Conservation (phyloP, 2,888 invertebrate genomes). For the Therioaphis trifolii region DNA sequence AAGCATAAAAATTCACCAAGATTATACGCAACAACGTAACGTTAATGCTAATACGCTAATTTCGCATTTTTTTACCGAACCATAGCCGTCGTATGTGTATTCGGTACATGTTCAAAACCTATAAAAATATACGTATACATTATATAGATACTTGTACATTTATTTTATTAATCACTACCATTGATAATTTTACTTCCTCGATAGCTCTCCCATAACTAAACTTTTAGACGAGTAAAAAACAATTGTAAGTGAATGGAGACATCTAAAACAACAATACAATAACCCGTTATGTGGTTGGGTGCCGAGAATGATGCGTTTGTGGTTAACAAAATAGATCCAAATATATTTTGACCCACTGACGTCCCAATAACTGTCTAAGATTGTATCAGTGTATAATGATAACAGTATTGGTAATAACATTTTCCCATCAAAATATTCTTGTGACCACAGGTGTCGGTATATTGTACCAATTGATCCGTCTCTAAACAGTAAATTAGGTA, state of each 20-base stretch:
- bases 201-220: not conserved
- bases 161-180: not conserved
- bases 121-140: too few species aligned
- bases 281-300: not conserved
- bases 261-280: constrained; percentile 31
- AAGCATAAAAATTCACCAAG: not conserved
- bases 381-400: not conserved
- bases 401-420: not conserved
- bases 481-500: not conserved
- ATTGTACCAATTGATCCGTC: not conserved
- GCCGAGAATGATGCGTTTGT: not conserved
- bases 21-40: not conserved
- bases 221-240: not conserved
- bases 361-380: not conserved
- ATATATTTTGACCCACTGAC: constrained; percentile 50
- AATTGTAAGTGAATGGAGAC: not conserved
- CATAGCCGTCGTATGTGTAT: too few species aligned
- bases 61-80: too few species aligned
- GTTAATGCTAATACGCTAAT: not conserved
- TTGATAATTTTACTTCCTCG: not conserved
- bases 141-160: too few species aligned
- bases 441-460: constrained; percentile 9
- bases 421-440: not conserved
- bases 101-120: too few species aligned
- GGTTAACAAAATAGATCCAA: constrained; percentile 21